phyloP scores from a whole-genome alignment of 1,140 invertebrate species.

The Euschistus heros region DNA sequence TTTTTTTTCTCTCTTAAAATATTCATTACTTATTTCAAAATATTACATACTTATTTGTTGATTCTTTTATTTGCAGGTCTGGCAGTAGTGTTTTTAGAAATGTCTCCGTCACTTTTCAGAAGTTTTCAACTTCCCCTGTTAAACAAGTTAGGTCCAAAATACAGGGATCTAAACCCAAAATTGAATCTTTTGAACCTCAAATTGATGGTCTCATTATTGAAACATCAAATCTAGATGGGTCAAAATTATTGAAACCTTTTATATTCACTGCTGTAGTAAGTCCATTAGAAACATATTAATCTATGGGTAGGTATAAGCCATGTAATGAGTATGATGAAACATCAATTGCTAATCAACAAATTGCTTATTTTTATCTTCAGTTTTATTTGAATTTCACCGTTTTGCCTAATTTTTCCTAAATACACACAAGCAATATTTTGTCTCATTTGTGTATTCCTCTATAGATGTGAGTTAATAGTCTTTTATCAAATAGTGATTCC shows the following conservation, averaged over 20 bases:
- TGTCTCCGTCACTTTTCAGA: not conserved
- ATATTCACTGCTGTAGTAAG: conserved; percentile 57
- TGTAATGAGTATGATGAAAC: not conserved
- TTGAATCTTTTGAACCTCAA: conserved; percentile 14
- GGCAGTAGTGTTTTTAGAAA: no score
- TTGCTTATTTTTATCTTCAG: not conserved
- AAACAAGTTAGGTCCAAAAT: conserved; percentile 1
- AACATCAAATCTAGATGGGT: not conserved
- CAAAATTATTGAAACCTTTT: conserved; percentile 48
- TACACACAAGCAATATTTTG: not conserved
- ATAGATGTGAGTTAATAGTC: no score
- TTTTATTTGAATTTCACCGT: not conserved
- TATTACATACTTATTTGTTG: no score
- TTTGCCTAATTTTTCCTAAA: not conserved
- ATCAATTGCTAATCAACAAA: not conserved
- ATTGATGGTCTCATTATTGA: conserved; percentile 18
- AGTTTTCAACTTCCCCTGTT: not conserved
- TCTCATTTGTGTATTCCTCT: not conserved
- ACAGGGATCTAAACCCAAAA: not conserved
- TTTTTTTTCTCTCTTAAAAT: no score
- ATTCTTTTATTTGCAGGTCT: no score
- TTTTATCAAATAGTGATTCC: no score
- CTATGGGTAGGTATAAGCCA: not conserved
- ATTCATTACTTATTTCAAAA: no score
- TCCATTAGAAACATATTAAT: not conserved